A percentile compares a stretch with the other conserved stretches of the same genome.
Evolutionary conservation across 2,113 vertebrate genomes (phyloP).

Genomic region (Romanogobio albipinnatus): DNA sequence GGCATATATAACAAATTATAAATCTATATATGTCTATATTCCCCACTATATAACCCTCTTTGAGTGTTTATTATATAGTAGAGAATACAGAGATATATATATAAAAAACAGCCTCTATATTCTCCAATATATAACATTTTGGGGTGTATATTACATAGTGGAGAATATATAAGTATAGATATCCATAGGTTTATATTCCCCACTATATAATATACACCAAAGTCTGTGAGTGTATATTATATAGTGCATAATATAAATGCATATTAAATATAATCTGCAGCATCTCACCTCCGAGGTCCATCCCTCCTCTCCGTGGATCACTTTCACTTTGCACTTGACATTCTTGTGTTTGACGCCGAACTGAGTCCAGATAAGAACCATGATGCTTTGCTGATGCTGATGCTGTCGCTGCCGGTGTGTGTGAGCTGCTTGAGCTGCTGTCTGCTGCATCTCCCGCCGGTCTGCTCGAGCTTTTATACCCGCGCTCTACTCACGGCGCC

Average conservation of each 20-base stretch:
- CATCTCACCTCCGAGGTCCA: slow-evolving; percentile 73
- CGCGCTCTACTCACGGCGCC: slow-evolving; percentile 63
- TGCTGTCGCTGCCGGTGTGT: slow-evolving; percentile 20
- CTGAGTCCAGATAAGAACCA: slow-evolving; percentile 83
- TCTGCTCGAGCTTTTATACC: slow-evolving; percentile 59
- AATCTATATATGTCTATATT: neutral
- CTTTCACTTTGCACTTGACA: slow-evolving; percentile 79
- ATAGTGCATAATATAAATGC: neutral
- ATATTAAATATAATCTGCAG: neutral
- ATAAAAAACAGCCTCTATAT: neutral
- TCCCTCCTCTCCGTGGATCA: slow-evolving; percentile 78
- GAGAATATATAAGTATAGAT: neutral
- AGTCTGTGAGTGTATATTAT: neutral
- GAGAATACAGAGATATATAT: neutral
- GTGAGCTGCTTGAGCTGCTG: slow-evolving; percentile 40
- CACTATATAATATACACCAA: neutral
- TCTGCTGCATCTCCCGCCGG: slow-evolving; percentile 52
- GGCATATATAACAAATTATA: neutral
- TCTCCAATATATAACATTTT: neutral
- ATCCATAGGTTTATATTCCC: neutral
- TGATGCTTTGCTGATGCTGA: slow-evolving; percentile 60
- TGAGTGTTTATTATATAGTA: neutral
- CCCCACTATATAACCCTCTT: neutral
- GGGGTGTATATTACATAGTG: neutral
- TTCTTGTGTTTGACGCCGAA: slow-evolving; percentile 80